Conservation (phyloP, 2,888 invertebrate genomes). For the Eumerus sabulonum region DNA sequence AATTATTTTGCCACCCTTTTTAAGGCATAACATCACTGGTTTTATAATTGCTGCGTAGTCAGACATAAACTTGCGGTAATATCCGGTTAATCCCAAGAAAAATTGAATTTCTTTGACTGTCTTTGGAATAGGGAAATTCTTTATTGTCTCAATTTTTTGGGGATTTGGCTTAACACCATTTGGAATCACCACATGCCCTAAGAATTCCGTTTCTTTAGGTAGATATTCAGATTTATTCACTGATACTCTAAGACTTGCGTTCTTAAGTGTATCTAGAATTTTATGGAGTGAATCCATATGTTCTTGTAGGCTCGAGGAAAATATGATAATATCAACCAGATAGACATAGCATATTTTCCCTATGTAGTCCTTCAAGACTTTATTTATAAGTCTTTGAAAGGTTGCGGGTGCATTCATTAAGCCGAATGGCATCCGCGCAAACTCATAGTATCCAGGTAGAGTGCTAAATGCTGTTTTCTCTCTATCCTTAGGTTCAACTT, state of each 20-base stretch:
- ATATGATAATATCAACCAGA: slow-evolving; percentile 8
- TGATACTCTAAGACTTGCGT: slow-evolving; percentile 21
- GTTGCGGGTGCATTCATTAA: background rate
- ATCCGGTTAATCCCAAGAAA: slow-evolving; percentile 21
- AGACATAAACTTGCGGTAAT: too few relatives aligned
- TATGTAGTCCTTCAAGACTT: background rate
- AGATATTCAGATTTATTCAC: slow-evolving; percentile 27
- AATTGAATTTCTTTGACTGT: slow-evolving; percentile 20
- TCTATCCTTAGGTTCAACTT: background rate
- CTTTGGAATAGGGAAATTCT: slow-evolving; percentile 15
- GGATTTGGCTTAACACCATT: slow-evolving; percentile 30
- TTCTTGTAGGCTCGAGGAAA: too few relatives aligned
- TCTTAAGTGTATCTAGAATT: slow-evolving; percentile 8
- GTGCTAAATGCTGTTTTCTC: too few relatives aligned
- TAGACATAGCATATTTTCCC: slow-evolving; percentile 3
- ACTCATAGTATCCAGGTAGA: too few relatives aligned
- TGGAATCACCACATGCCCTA: slow-evolving; percentile 9
- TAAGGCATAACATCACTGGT: too few relatives aligned
- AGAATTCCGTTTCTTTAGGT: slow-evolving; percentile 23
- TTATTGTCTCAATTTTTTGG: slow-evolving; percentile 9
- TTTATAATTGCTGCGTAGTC: too few relatives aligned
- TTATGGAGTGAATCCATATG: background rate
- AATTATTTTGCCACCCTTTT: too few relatives aligned
- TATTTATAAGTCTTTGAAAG: background rate
- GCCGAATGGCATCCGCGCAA: background rate